A percentile compares a stretch with the other conserved stretches of the same genome.
These are phyloP conservation scores for Heliothis subflexa DNA, from an alignment of 1,140 invertebrate species.

Conservation along the genomic window DNA sequence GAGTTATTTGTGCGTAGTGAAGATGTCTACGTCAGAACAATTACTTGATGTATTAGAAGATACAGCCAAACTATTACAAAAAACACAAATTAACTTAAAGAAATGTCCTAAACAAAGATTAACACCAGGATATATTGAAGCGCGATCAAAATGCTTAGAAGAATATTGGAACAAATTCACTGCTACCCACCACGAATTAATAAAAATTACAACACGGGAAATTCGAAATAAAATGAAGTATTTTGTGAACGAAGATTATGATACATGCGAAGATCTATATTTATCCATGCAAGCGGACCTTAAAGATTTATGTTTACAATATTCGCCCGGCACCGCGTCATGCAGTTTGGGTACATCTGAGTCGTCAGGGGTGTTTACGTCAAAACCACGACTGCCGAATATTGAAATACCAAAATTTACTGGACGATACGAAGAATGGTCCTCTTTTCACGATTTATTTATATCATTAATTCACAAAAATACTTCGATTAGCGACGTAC, in stretches of 20 bases:
- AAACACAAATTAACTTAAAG: neutral
- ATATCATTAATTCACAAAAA: too few relatives aligned
- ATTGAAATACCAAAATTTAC: constrained; percentile 11
- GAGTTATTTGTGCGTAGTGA: neutral
- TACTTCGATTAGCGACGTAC: neutral
- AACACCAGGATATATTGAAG: constrained; percentile 39
- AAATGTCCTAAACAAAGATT: too few relatives aligned
- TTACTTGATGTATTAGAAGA: neutral
- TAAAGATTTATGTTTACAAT: neutral
- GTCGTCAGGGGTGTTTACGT: too few relatives aligned
- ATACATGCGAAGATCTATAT: constrained; percentile 48
- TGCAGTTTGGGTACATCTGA: too few relatives aligned
- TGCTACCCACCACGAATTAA: constrained; percentile 42
- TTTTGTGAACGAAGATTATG: constrained; percentile 51
- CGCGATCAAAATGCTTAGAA: constrained; percentile 43
- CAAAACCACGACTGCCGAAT: too few relatives aligned
- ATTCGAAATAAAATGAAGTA: constrained; percentile 19
- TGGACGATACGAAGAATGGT: neutral
- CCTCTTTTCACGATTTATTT: too few relatives aligned
- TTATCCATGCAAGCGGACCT: constrained; percentile 43
- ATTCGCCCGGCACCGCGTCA: neutral
- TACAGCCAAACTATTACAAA: neutral
- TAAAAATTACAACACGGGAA: constrained; percentile 44
- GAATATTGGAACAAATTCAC: constrained; percentile 49
- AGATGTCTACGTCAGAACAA: constrained; percentile 2